Conservation (phyloP, 2,113 vertebrate genomes). For the Paedocypris sp. region DNA sequence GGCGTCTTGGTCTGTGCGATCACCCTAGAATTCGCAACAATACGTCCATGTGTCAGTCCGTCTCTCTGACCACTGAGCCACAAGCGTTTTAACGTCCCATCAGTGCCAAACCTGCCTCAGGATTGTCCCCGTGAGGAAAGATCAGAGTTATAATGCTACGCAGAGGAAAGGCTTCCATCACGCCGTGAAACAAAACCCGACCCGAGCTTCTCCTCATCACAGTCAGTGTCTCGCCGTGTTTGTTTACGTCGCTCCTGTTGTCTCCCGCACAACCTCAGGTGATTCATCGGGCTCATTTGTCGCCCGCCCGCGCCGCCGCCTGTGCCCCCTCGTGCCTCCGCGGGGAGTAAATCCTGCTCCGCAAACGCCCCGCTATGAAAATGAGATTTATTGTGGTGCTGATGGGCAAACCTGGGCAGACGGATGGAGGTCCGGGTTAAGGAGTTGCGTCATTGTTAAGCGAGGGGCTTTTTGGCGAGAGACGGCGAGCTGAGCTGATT, state of each 20-base stretch:
- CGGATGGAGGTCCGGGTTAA: slow-evolving; percentile 27
- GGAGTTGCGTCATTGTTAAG: slow-evolving; percentile 41
- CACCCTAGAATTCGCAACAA: no score
- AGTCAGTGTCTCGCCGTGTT: not conserved
- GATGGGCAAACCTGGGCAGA: slow-evolving; percentile 33
- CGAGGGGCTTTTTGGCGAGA: not conserved
- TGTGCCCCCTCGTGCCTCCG: slow-evolving; percentile 18
- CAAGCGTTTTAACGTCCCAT: no score
- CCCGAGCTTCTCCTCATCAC: not conserved
- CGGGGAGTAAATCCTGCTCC: slow-evolving; percentile 23
- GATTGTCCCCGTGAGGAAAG: no score
- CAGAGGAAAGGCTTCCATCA: no score
- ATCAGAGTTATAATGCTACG: no score
- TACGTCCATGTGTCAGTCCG: no score
- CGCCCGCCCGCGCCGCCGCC: slow-evolving; percentile 20
- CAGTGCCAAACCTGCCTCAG: no score
- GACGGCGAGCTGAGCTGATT: slow-evolving; percentile 25
- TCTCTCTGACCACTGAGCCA: no score
- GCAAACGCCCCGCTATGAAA: slow-evolving; percentile 36
- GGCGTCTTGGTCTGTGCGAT: no score
- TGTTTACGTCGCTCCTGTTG: slow-evolving; percentile 16
- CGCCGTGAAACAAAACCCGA: not conserved
- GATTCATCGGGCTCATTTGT: slow-evolving; percentile 38
- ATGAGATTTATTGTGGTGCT: slow-evolving; percentile 35
- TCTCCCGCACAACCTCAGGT: slow-evolving; percentile 19